Percentiles rank a stretch among this genome's conserved stretches.
These are phyloP conservation scores for Phacellophora camtschatica DNA, from an alignment of 30 jellyfish, hydroid and myxozoan genomes.

Conservation along the genomic window DNA sequence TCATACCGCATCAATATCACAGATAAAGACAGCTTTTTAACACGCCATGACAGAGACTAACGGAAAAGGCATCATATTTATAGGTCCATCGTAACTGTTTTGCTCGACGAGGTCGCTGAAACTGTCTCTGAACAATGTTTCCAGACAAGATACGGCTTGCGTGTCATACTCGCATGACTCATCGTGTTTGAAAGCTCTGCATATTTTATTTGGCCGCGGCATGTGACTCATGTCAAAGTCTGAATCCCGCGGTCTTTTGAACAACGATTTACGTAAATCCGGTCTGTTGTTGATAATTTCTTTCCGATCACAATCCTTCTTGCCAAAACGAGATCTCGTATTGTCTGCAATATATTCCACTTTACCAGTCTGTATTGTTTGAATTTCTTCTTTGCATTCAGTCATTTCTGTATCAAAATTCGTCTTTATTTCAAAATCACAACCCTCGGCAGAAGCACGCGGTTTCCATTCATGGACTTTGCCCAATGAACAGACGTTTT, in stretches of 20 bases:
- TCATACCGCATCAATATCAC: not conserved
- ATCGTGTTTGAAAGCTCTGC: constrained; percentile 13
- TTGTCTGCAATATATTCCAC: not conserved
- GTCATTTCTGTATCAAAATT: not conserved
- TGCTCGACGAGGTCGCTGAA: constrained; percentile 41
- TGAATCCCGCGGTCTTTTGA: constrained; percentile 74
- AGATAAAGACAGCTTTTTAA: constrained; percentile 5
- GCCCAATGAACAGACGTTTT: not conserved
- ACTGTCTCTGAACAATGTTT: constrained; percentile 59
- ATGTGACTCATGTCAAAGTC: constrained; percentile 66
- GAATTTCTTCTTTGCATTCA: not conserved
- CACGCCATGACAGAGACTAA: constrained; percentile 71
- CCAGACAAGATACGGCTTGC: constrained; percentile 63
- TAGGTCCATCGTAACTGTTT: constrained; percentile 1
- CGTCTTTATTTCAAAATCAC: constrained; percentile 10
- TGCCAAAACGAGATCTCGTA: not conserved
- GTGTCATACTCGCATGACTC: constrained; percentile 62
- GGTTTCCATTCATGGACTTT: constrained; percentile 72
- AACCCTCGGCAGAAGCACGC: constrained; percentile 57
- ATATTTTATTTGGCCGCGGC: constrained; percentile 68
- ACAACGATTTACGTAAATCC: constrained; percentile 62
- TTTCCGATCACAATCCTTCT: not conserved
- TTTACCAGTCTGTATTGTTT: not conserved
- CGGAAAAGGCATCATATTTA: constrained; percentile 21
- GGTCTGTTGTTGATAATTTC: constrained; percentile 11